Evolutionary conservation across 2,888 invertebrate species (phyloP).

Genomic region (Tachina grossa): DNA sequence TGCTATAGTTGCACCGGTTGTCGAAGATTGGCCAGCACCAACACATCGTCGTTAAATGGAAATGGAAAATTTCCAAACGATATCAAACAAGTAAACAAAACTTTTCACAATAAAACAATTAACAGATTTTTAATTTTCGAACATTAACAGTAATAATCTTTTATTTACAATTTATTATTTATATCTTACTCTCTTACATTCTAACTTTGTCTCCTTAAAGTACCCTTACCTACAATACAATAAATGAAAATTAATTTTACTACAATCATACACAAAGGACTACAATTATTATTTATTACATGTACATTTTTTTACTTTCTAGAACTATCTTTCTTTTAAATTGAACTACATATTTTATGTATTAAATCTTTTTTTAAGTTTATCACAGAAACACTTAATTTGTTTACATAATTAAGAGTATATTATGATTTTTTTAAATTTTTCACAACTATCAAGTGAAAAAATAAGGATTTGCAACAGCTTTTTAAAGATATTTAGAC

Average conservation of each 20-base stretch:
- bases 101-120: constrained; percentile 55
- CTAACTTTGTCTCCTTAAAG: constrained; percentile 41
- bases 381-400: constrained; percentile 71
- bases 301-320: constrained; percentile 30
- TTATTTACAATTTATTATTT: constrained; percentile 64
- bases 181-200: constrained; percentile 30
- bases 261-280: constrained; percentile 49
- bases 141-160: constrained; percentile 67
- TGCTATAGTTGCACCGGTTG: constrained; percentile 69
- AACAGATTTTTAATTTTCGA: constrained; percentile 57
- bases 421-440: constrained; percentile 15
- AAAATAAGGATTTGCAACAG: too few species aligned
- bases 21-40: constrained; percentile 73
- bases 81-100: constrained; percentile 29
- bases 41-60: constrained; percentile 68
- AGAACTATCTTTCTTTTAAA: not conserved
- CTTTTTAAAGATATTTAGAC: too few species aligned
- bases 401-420: not conserved
- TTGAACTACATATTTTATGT: constrained; percentile 1
- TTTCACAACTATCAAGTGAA: too few species aligned
- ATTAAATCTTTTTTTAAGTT: constrained; percentile 8
- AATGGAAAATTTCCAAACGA: not conserved
- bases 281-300: not conserved
- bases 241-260: constrained; percentile 57
- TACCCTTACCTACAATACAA: constrained; percentile 52